Evolutionary conservation across 2,888 invertebrate genomes (phyloP).

Genomic region (Oscheius myriophilus): DNA sequence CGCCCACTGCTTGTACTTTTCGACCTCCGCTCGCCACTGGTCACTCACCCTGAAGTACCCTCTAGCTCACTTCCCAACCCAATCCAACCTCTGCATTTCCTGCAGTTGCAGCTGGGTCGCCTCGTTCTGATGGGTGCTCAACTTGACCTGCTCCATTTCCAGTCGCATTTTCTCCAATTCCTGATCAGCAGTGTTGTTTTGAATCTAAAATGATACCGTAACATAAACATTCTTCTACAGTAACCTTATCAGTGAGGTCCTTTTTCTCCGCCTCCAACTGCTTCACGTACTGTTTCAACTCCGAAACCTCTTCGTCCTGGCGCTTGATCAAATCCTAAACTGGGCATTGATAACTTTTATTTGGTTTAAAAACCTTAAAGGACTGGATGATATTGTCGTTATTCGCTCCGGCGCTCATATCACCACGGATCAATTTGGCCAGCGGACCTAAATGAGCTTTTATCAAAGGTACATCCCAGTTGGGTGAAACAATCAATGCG

Average conservation of each 20-base stretch:
- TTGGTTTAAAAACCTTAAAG: conserved; percentile 51
- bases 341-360: not conserved
- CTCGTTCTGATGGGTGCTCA: conserved; percentile 11
- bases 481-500: too few relatives aligned
- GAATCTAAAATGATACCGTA: not conserved
- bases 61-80: not conserved
- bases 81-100: conserved; percentile 27
- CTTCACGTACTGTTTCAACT: conserved; percentile 60
- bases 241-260: conserved; percentile 33
- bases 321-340: conserved; percentile 81
- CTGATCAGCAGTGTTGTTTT: not conserved
- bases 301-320: conserved; percentile 76
- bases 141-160: conserved; percentile 17
- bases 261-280: conserved; percentile 46
- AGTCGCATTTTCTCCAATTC: conserved; percentile 29
- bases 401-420: conserved; percentile 67
- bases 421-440: conserved; percentile 65
- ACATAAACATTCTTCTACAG: too few relatives aligned
- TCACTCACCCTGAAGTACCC: conserved; percentile 40
- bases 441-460: conserved; percentile 28
- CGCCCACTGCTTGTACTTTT: conserved; percentile 64
- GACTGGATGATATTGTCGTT: conserved; percentile 74
- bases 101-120: conserved; percentile 16
- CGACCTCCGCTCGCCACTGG: conserved; percentile 66
- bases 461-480: not conserved